Evolutionary conservation across 2,113 vertebrate genomes (phyloP).

Genomic region (Hipposideros armiger): DNA sequence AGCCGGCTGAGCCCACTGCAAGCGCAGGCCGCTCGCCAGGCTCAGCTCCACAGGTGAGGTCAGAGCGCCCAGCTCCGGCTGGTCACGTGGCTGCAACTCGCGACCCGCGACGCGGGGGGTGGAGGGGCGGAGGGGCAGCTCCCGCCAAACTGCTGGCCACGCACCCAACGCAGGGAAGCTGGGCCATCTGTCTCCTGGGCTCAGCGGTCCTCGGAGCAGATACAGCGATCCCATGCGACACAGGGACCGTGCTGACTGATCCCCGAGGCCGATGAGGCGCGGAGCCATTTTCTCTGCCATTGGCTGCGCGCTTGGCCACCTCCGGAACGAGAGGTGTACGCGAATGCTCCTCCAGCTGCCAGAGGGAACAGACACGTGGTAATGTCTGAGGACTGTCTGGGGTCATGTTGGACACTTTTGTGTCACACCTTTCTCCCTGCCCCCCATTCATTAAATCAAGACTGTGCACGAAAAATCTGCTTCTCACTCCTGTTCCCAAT

Average conservation of each 20-base stretch:
- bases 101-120: background rate
- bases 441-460: background rate
- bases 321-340: background rate
- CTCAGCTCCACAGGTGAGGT: constrained; percentile 88
- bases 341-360: background rate
- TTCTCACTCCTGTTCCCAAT: background rate
- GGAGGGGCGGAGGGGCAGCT: background rate
- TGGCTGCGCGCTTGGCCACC: background rate
- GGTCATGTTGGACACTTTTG: constrained; percentile 28
- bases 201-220: constrained; percentile 80
- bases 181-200: constrained; percentile 87
- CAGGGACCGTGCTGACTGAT: constrained; percentile 79
- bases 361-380: background rate
- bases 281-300: constrained; percentile 65
- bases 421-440: background rate
- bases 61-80: constrained; percentile 56
- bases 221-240: constrained; percentile 79
- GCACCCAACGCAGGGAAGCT: constrained; percentile 82
- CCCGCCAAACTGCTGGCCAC: constrained; percentile 63
- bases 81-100: constrained; percentile 83
- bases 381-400: background rate
- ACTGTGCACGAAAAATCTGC: background rate
- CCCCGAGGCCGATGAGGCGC: constrained; percentile 61
- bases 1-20: constrained; percentile 68
- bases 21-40: constrained; percentile 59